Evolutionary conservation across 2,888 invertebrate genomes (phyloP), one percentile per base, ranked within the genome.

Genomic region (Fragum fragum): DNA sequence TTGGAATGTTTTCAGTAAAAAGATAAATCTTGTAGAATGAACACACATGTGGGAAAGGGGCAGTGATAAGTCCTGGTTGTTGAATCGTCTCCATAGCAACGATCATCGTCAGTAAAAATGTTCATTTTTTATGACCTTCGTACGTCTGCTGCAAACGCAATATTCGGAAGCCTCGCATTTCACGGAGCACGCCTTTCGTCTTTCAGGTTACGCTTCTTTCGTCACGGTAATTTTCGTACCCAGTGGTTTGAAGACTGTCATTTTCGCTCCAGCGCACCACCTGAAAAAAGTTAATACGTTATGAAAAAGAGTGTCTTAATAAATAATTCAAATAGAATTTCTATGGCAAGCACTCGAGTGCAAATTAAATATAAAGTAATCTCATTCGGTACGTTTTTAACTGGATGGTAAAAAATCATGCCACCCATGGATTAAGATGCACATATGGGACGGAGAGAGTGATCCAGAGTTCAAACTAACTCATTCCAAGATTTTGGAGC

Each of bases 281-380:
- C 66, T 66, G 66, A 66, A 66, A 66, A 42, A 26, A 66, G 66
- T 66, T 66, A 42, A 66, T 66, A 66, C 66, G 66, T 66, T 66
- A 66, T 66, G 66, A 66, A 66, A 66, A 66, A 66, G 42, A 42
- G 26, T 39, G 66, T 66, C 66, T 66, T 66, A 66, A 66, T 66
- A 66, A 66, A 66, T 66, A 66, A 66, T 66, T 42, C 66, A 66
- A 66, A 66, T 42, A 66, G 28, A 66, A 42, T 66, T 66, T 66
- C 66, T 66, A 66, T 66, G 66, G 66, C 47, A 42, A 21, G 42
- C 42, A 26, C 21, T 66, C 66, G 66, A 66, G 66, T 66, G 66
- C 66, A 66, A 23, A 66, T 66, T 66, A 66, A 66, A 66, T 42
- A 32, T 61, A 61, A 18, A 32, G 1, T 26, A 57, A 28, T 57